phyloP scores from a whole-genome alignment of 2,113 vertebrate genomes.

The Centropus unirufus region DNA sequence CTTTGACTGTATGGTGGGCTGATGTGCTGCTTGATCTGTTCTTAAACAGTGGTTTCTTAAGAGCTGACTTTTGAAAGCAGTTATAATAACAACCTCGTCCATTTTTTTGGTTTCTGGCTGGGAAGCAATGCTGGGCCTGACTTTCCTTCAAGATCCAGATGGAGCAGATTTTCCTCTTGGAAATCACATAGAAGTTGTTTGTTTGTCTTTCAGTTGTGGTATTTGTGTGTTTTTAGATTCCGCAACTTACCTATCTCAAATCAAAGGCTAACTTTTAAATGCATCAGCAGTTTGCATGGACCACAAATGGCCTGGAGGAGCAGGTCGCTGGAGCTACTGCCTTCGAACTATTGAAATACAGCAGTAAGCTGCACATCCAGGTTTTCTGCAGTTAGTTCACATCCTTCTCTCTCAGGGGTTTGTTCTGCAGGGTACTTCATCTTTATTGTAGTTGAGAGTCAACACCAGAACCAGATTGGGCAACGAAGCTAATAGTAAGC shows the following conservation, averaged over 20 bases:
- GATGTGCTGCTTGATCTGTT: neutral
- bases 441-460: neutral
- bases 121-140: neutral
- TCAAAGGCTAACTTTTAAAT: neutral
- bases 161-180: neutral
- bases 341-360: rapidly evolving
- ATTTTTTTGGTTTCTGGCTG: neutral
- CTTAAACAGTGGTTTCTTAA: rapidly evolving
- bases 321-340: neutral
- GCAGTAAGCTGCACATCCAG: neutral
- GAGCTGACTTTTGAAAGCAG: neutral
- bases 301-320: neutral
- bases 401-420: neutral
- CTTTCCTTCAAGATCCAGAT: neutral
- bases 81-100: neutral
- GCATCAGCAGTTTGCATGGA: neutral
- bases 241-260: neutral
- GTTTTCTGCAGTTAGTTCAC: neutral
- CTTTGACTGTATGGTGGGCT: rapidly evolving
- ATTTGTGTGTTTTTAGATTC: neutral
- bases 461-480: neutral
- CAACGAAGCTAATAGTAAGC: neutral
- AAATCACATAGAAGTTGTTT: neutral
- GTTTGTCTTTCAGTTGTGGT: neutral
- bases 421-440: neutral